These are phyloP conservation scores for Gymnobelideus leadbeateri DNA, from an alignment of 2,113 vertebrate species.

Conservation along the genomic window DNA sequence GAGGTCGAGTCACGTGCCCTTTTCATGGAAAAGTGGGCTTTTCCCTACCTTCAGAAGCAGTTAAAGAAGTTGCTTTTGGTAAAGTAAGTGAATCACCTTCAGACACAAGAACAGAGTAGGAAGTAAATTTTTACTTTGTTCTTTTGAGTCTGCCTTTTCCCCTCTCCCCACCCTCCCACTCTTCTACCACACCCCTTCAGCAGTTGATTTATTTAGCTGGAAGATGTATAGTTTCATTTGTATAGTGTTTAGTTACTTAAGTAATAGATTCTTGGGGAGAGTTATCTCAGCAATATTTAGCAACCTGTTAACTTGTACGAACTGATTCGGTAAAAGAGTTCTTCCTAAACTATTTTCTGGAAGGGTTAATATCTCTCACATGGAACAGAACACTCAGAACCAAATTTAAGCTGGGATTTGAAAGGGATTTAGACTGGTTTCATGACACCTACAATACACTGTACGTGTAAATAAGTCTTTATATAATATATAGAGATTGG, in stretches of 20 bases:
- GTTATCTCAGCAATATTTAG: background rate
- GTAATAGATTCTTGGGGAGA: background rate
- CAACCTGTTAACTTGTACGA: background rate
- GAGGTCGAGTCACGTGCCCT: background rate
- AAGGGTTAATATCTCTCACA: background rate
- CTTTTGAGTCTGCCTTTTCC: background rate
- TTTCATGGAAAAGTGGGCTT: background rate
- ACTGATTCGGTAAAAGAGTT: background rate
- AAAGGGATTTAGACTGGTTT: background rate
- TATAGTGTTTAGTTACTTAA: background rate
- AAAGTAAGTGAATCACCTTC: background rate
- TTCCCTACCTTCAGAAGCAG: background rate
- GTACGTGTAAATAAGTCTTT: slow-evolving; percentile 33
- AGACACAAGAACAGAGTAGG: background rate
- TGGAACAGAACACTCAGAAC: background rate
- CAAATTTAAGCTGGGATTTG: background rate
- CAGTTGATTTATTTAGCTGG: background rate
- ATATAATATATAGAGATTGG: background rate
- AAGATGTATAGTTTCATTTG: background rate
- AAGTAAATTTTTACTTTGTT: background rate
- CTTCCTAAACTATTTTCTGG: background rate
- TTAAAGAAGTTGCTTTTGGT: background rate
- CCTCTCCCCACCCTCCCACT: background rate
- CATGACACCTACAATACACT: background rate
- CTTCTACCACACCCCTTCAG: background rate